Evolutionary conservation across 2,888 invertebrate genomes (phyloP), one percentile per base, ranked within the genome.

Genomic region (Lepidochrysops patricia): DNA sequence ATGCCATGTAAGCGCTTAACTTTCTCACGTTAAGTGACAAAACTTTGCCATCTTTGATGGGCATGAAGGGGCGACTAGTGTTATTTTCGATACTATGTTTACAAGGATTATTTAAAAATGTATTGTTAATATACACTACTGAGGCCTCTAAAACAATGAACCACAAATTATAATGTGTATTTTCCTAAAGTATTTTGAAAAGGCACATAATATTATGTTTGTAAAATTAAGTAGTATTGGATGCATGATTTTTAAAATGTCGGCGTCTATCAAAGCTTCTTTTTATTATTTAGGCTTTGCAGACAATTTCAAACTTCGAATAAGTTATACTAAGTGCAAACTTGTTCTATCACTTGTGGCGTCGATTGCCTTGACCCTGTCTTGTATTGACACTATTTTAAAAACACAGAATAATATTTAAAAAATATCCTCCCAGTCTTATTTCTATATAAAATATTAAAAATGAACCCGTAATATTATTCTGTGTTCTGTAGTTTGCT

Each of bases 241-340:
- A 64, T 71, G 72, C 71, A 71, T 71, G 71, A 56, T 57, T 60
- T 62, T 37, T 57, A 52, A 57, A 63, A 57, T 68, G 68, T 77
- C 72, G 73, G 67, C 67, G 66, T 71, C 65, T 65, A 66, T 66
- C 69, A 71, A 68, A 69, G 86, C 85, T 87, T 86, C 73, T 84
- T 86, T 75, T 82, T 80, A 81, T 84, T 76, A 82, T 87, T 86
- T 84, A 84, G 82, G 84, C 86, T 87, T 86, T 71, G 86, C 86
- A 80, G 74, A 75, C 66, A 32, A 59, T 57, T 59, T 49, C 54
- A 43, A 43, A 9, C 43, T 43, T 43, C 12, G n/a, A 57, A 52
- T 57, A 49, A 49, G 58, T 49, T 27, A 34, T 26, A 35, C 27
- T 27, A 13, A 57, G 15, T 32, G 34, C 12, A 34, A 52, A 37